Base-by-base conservation (phyloP, 2,888 invertebrate species). In the Agrenia bidenticulata region DNA sequence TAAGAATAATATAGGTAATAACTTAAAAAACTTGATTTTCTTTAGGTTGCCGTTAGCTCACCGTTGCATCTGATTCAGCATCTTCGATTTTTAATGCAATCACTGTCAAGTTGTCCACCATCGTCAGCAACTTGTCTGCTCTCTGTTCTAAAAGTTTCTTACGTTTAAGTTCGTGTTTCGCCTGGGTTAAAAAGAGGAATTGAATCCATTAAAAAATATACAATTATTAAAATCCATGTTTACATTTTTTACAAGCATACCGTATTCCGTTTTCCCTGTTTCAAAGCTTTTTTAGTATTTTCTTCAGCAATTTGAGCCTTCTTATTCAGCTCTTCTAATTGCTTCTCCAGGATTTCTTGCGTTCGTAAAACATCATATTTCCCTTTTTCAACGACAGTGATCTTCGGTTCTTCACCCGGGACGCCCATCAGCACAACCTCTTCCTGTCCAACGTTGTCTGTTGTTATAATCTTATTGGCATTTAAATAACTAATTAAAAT, bases 11-110 rank as follows among this genome's bases (percentile, higher is more conserved):
- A n/a, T n/a, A n/a, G n/a, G n/a, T n/a, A n/a, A 11, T 11, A 11
- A 39, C 15, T 39, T 39, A 15, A 39, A 39, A 39, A 39, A 39
- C 39, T 39, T 11, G n/a, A n/a, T n/a, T n/a, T n/a, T n/a, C n/a
- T n/a, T n/a, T n/a, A n/a, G n/a, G n/a, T n/a, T n/a, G n/a, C n/a
- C n/a, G n/a, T n/a, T n/a, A n/a, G n/a, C 32, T 32, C 41, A 73
- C 73, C 64, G 59, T 41, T 21, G 66, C 75, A 63, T 75, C 73
- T 2, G 75, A 70, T 27, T 69, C 65, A 15, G 73, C 69, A 50
- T 72, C 73, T 53, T 75, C 75, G 13, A 75, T 70, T 61, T 72
- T 66, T 19, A 70, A 58, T 5, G 56, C 55, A 11, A 75, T 65
- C 0, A 65, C 67, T 17, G 72, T 64, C 32, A 75, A 55, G 56